phyloP scores from a whole-genome alignment of 2,888 invertebrate genomes.

The Caenorhabditis panamensis region DNA sequence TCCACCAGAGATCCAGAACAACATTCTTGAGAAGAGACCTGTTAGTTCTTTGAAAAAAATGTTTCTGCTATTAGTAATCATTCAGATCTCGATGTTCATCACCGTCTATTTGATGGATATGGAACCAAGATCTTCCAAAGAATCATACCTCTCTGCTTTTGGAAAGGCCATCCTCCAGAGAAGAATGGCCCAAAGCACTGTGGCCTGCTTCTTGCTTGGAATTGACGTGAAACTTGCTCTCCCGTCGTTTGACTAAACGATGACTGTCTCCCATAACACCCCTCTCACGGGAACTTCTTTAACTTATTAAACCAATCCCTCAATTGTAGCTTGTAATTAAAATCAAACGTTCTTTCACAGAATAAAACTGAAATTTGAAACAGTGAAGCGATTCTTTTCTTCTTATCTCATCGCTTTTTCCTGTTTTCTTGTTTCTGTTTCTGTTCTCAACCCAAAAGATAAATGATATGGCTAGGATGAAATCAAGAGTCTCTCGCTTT shows the following conservation, averaged over 20 bases:
- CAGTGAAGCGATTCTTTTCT: slow-evolving; percentile 11
- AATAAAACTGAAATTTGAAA: slow-evolving; percentile 41
- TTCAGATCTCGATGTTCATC: slow-evolving; percentile 81
- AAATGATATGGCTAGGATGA: slow-evolving; percentile 23
- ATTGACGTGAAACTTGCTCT: slow-evolving; percentile 78
- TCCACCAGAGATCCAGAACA: slow-evolving; percentile 80
- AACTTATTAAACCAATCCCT: slow-evolving; percentile 16
- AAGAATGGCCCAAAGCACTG: slow-evolving; percentile 80
- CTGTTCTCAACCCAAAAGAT: slow-evolving; percentile 6
- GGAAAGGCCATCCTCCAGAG: slow-evolving; percentile 80
- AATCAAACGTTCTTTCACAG: slow-evolving; percentile 24
- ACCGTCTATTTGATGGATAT: slow-evolving; percentile 81
- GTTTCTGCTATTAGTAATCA: not conserved
- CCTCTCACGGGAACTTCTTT: not conserved
- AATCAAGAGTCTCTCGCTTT: not conserved
- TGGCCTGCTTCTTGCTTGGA: slow-evolving; percentile 80
- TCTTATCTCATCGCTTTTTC: slow-evolving; percentile 26
- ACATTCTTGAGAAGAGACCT: slow-evolving; percentile 80
- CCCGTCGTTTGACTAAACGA: slow-evolving; percentile 65
- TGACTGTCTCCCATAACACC: not conserved
- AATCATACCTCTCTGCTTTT: slow-evolving; percentile 80
- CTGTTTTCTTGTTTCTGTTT: slow-evolving; percentile 20
- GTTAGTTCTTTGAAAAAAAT: slow-evolving; percentile 56
- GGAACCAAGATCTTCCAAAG: slow-evolving; percentile 77
- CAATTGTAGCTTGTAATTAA: slow-evolving; percentile 52